These are phyloP conservation scores for Zaprionus gabonicus DNA, from an alignment of 1,140 invertebrate genomes.

Conservation along the genomic window DNA sequence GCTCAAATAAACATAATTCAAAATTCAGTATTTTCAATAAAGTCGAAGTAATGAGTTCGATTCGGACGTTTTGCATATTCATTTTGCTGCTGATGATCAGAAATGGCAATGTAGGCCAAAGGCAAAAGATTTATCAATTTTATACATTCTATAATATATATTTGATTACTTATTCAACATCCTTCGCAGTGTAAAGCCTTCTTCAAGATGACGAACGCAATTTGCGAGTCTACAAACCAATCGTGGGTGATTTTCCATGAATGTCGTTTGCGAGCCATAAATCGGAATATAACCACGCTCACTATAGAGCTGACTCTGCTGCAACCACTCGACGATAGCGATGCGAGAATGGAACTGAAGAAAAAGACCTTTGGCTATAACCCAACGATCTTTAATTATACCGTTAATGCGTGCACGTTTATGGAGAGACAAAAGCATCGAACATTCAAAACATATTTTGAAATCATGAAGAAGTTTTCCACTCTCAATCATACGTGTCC, in stretches of 20 bases:
- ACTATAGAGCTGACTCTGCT: background rate
- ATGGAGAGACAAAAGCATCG: slow-evolving; percentile 14
- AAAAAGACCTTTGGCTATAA: slow-evolving; percentile 22
- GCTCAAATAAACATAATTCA: background rate
- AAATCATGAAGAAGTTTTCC: slow-evolving; percentile 9
- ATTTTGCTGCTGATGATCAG: background rate
- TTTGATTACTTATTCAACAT: background rate
- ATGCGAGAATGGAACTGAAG: slow-evolving; percentile 7
- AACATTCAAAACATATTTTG: slow-evolving; percentile 5
- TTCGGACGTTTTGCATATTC: background rate
- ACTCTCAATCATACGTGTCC: slow-evolving; percentile 45
- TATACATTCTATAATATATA: background rate
- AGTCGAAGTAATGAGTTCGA: slow-evolving; percentile 2
- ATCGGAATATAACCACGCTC: slow-evolving; percentile 22
- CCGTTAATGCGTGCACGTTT: slow-evolving; percentile 28
- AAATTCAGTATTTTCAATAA: background rate
- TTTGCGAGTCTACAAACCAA: slow-evolving; percentile 26
- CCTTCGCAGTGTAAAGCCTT: background rate
- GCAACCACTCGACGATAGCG: slow-evolving; percentile 1
- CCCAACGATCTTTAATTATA: slow-evolving; percentile 21
- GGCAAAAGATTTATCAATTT: background rate
- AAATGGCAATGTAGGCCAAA: slow-evolving; percentile 5
- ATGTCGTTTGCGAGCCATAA: slow-evolving; percentile 30
- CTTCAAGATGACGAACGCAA: slow-evolving; percentile 42
- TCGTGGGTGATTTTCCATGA: slow-evolving; percentile 16